Evolutionary conservation across 1,140 invertebrate species (phyloP), one percentile per base, ranked within the genome.

Genomic region (Chionoecetes opilio): DNA sequence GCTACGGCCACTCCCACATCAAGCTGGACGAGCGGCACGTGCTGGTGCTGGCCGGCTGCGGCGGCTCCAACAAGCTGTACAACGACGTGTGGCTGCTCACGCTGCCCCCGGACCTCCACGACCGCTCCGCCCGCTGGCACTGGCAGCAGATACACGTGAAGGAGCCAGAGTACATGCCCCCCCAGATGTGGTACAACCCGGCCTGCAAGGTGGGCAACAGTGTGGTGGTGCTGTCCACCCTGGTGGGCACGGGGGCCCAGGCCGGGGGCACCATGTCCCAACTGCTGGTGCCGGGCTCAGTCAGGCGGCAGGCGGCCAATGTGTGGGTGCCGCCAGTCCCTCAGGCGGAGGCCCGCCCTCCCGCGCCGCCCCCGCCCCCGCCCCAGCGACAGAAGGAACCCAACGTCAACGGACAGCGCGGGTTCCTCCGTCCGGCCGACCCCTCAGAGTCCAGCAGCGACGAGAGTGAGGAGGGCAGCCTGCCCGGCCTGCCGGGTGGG

Each of bases 1-100:
- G 99, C 96, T 99, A 99, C 97, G 99, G 99, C 21, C 99, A 99
- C 96, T 99, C 99, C 31, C 98, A 99, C 97, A 98, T 98, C 93
- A 97, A 97, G 82, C 96, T 99, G 26, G 97, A 97, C 96, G 96
- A 97, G 21, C 95, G 94, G 14, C 96, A 97, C 93, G 84, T 97
- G 37, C 96, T 97, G 38, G 95, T 97, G 38, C 95, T 97, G 35
- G 97, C 97, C 31, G 98, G 98, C 35, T 98, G 98, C 96, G 98
- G 98, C 90, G 98, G 98, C 26, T 98, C 98, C 31, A 98, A 98
- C 96, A 97, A 97, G 96, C 97, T 98, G 35, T 98, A 98, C 97
- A 98, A 97, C 96, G 98, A 98, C 96, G 97, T 98, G 29, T 98
- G 98, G 98, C 96, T 98, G 14, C 97, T 98, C 29, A 95, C 96